These are phyloP conservation scores for Synaphobranchus kaupii DNA, from an alignment of 2,797 vertebrate genomes.

Conservation along the genomic window DNA sequence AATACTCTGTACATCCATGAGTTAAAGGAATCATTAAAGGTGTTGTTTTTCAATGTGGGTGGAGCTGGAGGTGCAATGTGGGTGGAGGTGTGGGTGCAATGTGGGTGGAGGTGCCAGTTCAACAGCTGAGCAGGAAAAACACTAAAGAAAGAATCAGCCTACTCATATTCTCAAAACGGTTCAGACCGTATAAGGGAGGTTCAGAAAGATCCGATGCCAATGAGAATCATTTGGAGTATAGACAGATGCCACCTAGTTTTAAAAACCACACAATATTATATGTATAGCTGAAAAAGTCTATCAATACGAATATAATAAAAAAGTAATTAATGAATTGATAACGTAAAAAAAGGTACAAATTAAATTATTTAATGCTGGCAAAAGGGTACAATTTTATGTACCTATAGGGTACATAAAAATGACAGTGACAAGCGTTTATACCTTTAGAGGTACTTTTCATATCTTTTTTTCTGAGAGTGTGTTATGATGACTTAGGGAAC, in stretches of 20 bases:
- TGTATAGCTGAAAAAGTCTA: not conserved
- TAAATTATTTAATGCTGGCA: too few species aligned
- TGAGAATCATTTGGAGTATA: not conserved
- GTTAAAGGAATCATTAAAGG: not conserved
- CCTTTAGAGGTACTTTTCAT: too few species aligned
- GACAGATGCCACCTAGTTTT: not conserved
- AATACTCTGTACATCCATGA: not conserved
- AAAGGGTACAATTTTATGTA: too few species aligned
- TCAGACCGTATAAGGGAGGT: not conserved
- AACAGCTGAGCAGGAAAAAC: not conserved
- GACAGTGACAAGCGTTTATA: too few species aligned
- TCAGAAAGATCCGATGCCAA: not conserved
- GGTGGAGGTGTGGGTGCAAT: not conserved
- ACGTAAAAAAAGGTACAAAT: too few species aligned
- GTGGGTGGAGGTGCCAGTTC: not conserved
- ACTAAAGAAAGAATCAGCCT: not conserved
- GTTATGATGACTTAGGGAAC: too few species aligned
- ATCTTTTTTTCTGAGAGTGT: too few species aligned
- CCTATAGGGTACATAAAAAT: too few species aligned
- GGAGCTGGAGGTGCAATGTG: too few species aligned
- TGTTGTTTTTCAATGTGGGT: not conserved
- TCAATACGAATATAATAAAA: not conserved
- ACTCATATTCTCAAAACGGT: not conserved
- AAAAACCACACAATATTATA: not conserved
- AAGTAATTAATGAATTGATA: not conserved